Evolutionary conservation across 2,888 invertebrate genomes (phyloP).

Genomic region (Orthonychiurus folsomi): DNA sequence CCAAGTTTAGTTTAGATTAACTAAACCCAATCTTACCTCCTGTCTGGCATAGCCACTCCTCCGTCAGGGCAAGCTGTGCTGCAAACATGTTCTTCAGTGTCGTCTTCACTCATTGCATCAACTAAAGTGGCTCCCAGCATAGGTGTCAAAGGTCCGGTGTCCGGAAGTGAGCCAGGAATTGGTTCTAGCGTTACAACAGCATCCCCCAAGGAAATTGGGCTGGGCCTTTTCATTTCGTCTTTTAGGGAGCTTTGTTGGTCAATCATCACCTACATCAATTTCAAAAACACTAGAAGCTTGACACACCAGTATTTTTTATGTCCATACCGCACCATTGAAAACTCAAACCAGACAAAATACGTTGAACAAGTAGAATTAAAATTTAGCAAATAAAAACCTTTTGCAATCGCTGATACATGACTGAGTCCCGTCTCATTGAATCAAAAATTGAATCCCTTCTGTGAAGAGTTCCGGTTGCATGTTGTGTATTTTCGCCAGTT

Average conservation of each 20-base stretch:
- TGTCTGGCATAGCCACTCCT: constrained; percentile 23
- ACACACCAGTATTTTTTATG: background rate
- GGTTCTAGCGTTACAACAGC: constrained; percentile 7
- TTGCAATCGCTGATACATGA: constrained; percentile 37
- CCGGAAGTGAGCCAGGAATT: constrained; percentile 9
- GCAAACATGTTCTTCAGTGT: background rate
- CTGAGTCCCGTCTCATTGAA: constrained; percentile 28
- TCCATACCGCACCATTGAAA: background rate
- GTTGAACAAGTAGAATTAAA: too few relatives aligned
- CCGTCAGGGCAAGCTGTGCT: background rate
- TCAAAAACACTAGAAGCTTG: background rate
- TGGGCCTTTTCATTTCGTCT: constrained; percentile 4
- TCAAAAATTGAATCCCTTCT: constrained; percentile 38
- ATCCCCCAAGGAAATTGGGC: constrained; percentile 12
- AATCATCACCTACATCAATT: constrained; percentile 8
- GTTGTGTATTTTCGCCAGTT: constrained; percentile 9
- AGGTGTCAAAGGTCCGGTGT: constrained; percentile 34
- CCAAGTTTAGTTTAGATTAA: background rate
- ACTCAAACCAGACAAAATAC: constrained; percentile 9
- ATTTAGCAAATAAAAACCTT: constrained; percentile 30
- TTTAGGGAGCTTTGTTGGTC: constrained; percentile 1
- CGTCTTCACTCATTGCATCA: constrained; percentile 4
- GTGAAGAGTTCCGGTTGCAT: constrained; percentile 8
- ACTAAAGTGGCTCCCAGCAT: constrained; percentile 13
- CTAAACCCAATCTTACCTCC: constrained; percentile 13